Conservation (phyloP, 2,797 vertebrate genomes). For the Botia kubotai region DNA sequence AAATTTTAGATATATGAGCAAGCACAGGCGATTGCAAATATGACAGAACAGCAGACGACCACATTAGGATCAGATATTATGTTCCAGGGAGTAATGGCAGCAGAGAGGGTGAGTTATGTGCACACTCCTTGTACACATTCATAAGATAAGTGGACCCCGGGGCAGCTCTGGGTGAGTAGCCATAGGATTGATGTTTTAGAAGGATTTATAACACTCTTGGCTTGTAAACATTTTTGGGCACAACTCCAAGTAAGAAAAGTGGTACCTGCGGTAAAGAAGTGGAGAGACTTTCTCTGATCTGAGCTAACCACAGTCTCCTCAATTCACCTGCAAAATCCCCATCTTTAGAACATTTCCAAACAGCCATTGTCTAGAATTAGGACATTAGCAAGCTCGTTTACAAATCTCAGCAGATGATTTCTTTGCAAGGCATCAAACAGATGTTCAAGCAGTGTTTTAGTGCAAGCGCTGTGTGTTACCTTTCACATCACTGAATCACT, state of each 20-base stretch:
- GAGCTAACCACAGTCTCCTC: background rate
- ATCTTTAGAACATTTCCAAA: background rate
- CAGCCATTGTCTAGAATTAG: conserved; percentile 15
- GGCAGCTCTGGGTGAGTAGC: conserved; percentile 31
- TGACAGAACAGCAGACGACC: conserved; percentile 29
- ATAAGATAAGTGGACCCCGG: conserved; percentile 46
- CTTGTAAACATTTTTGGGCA: conserved; percentile 46
- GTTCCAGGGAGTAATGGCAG: conserved; percentile 2
- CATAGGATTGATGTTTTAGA: conserved; percentile 40
- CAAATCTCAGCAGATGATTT: conserved; percentile 28
- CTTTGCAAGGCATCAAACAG: conserved; percentile 25
- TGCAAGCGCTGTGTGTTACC: conserved; percentile 8
- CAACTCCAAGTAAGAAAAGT: conserved; percentile 33
- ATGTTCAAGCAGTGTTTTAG: conserved; percentile 31
- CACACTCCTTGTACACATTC: conserved; percentile 23
- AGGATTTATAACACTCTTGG: conserved; percentile 36
- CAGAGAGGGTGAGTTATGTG: conserved; percentile 18
- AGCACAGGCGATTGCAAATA: conserved; percentile 7
- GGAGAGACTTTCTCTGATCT: conserved; percentile 22
- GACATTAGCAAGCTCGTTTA: background rate
- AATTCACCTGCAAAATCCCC: background rate
- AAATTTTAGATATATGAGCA: conserved; percentile 39
- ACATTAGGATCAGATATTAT: conserved; percentile 39
- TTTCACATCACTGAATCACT: conserved; percentile 28
- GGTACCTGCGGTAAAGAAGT: conserved; percentile 32